These are phyloP conservation scores for Poliocrania exsul DNA, from an alignment of 2,797 vertebrate species.

Conservation along the genomic window DNA sequence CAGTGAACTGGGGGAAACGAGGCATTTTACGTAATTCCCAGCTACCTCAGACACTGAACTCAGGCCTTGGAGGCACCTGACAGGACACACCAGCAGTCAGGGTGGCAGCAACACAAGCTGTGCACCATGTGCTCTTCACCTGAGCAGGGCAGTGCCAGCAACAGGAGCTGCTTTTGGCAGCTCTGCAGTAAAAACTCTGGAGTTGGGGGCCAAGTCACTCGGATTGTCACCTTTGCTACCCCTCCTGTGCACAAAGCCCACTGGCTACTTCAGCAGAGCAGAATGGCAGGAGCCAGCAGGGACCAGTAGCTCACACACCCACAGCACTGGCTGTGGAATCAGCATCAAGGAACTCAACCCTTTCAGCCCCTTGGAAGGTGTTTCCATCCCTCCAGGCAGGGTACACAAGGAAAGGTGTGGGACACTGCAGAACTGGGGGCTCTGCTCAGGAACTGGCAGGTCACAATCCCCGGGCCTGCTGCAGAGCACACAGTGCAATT, in stretches of 20 bases:
- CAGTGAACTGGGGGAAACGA: not conserved
- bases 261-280: not conserved
- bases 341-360: not conserved
- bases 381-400: not conserved
- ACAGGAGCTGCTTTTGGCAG: accelerated
- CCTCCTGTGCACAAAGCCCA: not conserved
- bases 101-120: not conserved
- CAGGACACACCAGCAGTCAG: not conserved
- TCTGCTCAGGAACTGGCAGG: not conserved
- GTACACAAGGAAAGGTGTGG: not conserved
- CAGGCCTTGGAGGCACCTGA: not conserved
- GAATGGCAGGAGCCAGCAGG: not conserved
- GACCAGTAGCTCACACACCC: not conserved
- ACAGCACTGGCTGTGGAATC: accelerated
- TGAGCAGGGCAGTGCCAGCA: not conserved
- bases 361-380: not conserved
- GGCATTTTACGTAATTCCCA: not conserved
- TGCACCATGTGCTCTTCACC: not conserved
- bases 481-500: accelerated
- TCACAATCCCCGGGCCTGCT: accelerated
- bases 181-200: not conserved
- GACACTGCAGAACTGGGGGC: not conserved
- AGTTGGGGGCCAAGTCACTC: accelerated
- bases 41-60: not conserved
- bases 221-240: not conserved